These are phyloP conservation scores for Penaeus vannamei DNA, from an alignment of 1,140 invertebrate species.

Conservation along the genomic window DNA sequence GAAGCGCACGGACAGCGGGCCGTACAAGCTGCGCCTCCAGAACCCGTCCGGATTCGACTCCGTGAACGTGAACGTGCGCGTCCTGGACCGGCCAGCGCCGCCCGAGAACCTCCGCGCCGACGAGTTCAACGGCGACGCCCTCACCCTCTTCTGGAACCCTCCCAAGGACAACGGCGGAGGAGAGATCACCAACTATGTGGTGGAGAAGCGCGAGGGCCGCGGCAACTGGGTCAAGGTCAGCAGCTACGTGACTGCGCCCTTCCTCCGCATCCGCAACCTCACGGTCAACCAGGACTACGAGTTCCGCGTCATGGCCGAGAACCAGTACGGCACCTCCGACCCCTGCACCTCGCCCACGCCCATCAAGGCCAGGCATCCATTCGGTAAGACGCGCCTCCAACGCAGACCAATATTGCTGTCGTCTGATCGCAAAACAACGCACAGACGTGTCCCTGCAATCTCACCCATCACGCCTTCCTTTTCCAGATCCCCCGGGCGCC, in stretches of 20 bases:
- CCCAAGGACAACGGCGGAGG: constrained; percentile 96
- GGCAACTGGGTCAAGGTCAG: constrained; percentile 85
- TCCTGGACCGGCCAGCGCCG: constrained; percentile 90
- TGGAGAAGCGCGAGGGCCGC: constrained; percentile 92
- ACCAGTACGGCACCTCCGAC: constrained; percentile 95
- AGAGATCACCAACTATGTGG: constrained; percentile 95
- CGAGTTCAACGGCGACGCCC: constrained; percentile 94
- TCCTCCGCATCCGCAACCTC: constrained; percentile 91
- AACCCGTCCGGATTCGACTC: constrained; percentile 96
- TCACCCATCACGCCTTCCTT: background rate
- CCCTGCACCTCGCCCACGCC: constrained; percentile 89
- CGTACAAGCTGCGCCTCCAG: constrained; percentile 92
- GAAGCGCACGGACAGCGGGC: constrained; percentile 90
- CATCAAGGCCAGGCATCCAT: constrained; percentile 95
- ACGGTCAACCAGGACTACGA: constrained; percentile 93
- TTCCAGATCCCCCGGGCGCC: constrained; percentile 85
- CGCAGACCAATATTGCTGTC: too few species aligned
- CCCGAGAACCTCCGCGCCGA: constrained; percentile 91
- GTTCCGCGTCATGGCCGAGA: constrained; percentile 98
- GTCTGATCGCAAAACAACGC: background rate
- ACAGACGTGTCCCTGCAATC: background rate
- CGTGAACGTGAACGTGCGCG: constrained; percentile 92
- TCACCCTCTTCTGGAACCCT: constrained; percentile 96
- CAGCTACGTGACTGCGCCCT: constrained; percentile 90
- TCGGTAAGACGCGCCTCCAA: constrained; percentile 75